Base-by-base conservation (phyloP, 2,888 invertebrate genomes). In the Synergus japonicus region DNA sequence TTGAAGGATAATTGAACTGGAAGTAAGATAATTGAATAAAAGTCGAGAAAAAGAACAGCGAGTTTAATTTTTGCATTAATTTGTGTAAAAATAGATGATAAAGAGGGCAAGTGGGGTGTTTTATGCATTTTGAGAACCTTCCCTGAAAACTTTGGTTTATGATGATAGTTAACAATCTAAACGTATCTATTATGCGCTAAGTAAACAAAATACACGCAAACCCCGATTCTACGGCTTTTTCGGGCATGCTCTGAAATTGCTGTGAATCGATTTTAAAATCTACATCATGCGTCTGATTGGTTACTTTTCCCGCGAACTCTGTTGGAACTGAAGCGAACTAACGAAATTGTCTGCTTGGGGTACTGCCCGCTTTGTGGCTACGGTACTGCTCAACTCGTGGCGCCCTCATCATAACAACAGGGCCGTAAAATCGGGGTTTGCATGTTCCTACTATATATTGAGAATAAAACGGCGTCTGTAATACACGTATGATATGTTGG, bases 401-500 rank as follows among this genome's bases (percentile, higher is more conserved):
- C 22, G 22, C 22, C 22, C 22, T 29, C 22, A 29, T 29, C 2
- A 29, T 29, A 29, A 29, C 22, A 29, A 29, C 22, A 29, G 22
- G 22, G 22, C 22, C 22, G 22, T 29, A 29, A 2, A 29, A 29
- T 29, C 1, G 22, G 22, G 22, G 22, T 29, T 29, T 29, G 22
- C 22, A 29, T 29, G 22, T 29, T 2, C 82, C 84, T 85, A 86
- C 85, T 84, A 87, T 84, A 85, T 82, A 84, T 80, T 60, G 80
- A 86, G 79, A 85, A 85, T 84, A 85, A 86, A 87, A 87, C 84
- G 86, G 82, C 88, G 86, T 87, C 87, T 89, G 86, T 89, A 88
- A 85, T 86, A 88, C 84, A 87, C 86, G 87, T 88, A 87, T 89
- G 85, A 88, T 90, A 88, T 89, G 86, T 87, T 87, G 88, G 87